These are phyloP conservation scores for Pelecanus crispus DNA, from an alignment of 2,113 vertebrate species.

Conservation along the genomic window DNA sequence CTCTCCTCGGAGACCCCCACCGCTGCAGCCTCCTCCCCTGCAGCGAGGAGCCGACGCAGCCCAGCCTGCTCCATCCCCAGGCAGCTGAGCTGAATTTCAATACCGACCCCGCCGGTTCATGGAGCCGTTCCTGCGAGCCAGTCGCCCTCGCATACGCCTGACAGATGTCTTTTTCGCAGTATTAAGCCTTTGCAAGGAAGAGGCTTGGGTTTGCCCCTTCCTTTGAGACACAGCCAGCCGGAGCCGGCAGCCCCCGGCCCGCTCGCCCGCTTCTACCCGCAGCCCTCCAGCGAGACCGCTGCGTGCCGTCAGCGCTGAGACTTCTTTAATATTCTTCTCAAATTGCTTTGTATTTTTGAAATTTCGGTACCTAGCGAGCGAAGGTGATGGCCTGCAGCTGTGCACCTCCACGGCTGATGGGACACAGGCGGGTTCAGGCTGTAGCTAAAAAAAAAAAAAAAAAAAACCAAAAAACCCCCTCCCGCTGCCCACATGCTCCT, in stretches of 20 bases:
- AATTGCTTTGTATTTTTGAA: accelerated
- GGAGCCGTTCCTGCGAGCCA: not conserved
- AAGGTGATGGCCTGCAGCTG: not conserved
- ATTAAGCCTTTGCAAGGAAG: not conserved
- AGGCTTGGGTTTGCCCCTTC: not conserved
- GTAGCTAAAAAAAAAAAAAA: too few relatives aligned
- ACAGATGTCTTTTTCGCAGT: not conserved
- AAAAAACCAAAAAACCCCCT: too few relatives aligned
- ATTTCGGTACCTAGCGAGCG: accelerated
- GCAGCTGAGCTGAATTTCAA: not conserved
- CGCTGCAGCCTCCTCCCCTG: not conserved
- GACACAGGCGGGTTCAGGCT: not conserved
- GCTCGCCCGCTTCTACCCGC: not conserved
- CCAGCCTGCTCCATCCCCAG: not conserved
- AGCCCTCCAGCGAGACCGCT: not conserved
- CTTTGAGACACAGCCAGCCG: not conserved
- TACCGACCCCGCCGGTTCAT: not conserved
- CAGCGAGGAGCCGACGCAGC: not conserved
- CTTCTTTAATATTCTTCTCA: accelerated
- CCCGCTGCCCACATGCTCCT: accelerated
- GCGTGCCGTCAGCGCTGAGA: accelerated
- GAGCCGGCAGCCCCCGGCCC: not conserved
- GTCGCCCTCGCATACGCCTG: not conserved
- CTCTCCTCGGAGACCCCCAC: not conserved
- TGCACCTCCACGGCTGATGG: accelerated